These are phyloP conservation scores for Pachypanchax playfairii DNA, from an alignment of 2,113 vertebrate genomes.

Conservation along the genomic window DNA sequence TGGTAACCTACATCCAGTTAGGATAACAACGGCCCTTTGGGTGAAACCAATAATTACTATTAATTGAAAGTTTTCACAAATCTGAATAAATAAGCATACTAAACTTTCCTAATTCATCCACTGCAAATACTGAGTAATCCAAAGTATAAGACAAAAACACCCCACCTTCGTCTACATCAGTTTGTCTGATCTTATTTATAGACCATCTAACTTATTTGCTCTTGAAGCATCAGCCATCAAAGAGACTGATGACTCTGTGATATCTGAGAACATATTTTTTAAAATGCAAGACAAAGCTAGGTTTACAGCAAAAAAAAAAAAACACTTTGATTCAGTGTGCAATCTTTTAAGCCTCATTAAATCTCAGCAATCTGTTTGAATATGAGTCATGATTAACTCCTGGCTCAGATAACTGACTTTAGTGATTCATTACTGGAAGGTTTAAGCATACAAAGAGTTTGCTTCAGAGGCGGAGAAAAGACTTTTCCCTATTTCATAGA, in stretches of 20 bases:
- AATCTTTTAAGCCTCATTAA: slow-evolving; percentile 58
- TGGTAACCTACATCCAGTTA: not conserved
- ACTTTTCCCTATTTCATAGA: slow-evolving; percentile 13
- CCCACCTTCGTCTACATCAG: not conserved
- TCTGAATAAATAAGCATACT: not conserved
- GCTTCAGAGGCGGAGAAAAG: slow-evolving; percentile 3
- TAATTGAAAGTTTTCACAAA: no score
- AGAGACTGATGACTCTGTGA: not conserved
- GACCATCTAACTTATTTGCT: not conserved
- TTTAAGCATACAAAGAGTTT: slow-evolving; percentile 7
- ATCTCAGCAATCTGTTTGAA: slow-evolving; percentile 47
- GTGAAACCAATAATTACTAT: not conserved
- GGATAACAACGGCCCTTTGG: not conserved
- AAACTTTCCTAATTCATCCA: not conserved
- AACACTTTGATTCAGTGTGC: slow-evolving; percentile 18
- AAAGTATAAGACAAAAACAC: not conserved
- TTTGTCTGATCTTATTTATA: not conserved
- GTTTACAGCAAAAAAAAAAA: slow-evolving; percentile 1
- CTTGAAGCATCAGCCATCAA: not conserved
- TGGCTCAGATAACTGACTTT: slow-evolving; percentile 41
- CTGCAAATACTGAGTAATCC: no score
- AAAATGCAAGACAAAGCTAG: not conserved
- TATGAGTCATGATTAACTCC: slow-evolving; percentile 55
- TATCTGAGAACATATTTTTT: slow-evolving; percentile 15
- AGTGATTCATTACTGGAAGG: slow-evolving; percentile 29